Percentiles rank a stretch among this genome's conserved stretches.
Evolutionary conservation across 2,888 invertebrate genomes (phyloP).

Genomic region (Cantharis flavilabris): DNA sequence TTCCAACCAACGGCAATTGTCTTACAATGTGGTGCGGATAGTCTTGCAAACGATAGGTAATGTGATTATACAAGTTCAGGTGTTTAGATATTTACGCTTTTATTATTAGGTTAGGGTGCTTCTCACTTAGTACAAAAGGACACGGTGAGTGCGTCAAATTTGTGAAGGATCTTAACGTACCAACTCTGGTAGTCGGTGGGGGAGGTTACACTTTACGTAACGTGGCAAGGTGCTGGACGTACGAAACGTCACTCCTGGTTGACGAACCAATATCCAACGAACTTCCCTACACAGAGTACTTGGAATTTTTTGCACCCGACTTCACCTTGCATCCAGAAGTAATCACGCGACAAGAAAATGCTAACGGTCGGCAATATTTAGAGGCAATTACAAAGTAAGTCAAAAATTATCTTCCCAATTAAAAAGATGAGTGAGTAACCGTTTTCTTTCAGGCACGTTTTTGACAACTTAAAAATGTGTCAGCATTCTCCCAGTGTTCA

Average conservation of each 20-base stretch:
- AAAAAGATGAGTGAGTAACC: too few relatives aligned
- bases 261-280: slow-evolving; percentile 94
- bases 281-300: slow-evolving; percentile 92
- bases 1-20: slow-evolving; percentile 97
- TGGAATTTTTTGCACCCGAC: slow-evolving; percentile 97
- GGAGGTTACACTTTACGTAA: slow-evolving; percentile 91
- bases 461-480: slow-evolving; percentile 92
- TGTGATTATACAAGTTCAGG: background rate
- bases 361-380: slow-evolving; percentile 93
- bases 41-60: slow-evolving; percentile 85
- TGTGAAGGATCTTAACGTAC: slow-evolving; percentile 89
- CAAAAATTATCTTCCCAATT: too few relatives aligned
- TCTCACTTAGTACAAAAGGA: slow-evolving; percentile 91
- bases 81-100: background rate
- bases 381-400: slow-evolving; percentile 77
- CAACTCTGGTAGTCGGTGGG: slow-evolving; percentile 69
- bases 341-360: slow-evolving; percentile 84
- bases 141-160: slow-evolving; percentile 98
- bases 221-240: slow-evolving; percentile 98
- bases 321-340: slow-evolving; percentile 95
- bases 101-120: slow-evolving; percentile 79
- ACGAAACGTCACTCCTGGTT: slow-evolving; percentile 92
- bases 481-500: slow-evolving; percentile 95
- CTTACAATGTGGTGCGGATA: slow-evolving; percentile 97
- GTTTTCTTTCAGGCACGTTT: slow-evolving; percentile 65